Percentiles rank a stretch among this genome's conserved stretches.
phyloP scores from a whole-genome alignment of 2,113 vertebrate species.

The Rhizomys pruinosus region DNA sequence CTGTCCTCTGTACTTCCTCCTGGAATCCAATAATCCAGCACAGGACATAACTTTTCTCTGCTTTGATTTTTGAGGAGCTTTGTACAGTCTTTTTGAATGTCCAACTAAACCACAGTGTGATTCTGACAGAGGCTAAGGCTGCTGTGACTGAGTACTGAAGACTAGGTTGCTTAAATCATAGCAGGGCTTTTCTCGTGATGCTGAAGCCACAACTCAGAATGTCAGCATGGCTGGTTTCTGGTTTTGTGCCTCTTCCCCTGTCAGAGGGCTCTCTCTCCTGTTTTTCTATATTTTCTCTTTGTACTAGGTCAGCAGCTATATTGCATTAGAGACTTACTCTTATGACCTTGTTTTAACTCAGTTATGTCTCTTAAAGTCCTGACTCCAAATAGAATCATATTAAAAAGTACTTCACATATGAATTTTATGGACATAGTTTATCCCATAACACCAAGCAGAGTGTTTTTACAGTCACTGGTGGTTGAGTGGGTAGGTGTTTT shows the following conservation, averaged over 20 bases:
- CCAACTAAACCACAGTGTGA: not conserved
- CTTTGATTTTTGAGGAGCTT: not conserved
- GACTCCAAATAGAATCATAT: not conserved
- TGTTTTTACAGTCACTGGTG: not conserved
- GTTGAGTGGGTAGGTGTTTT: not conserved
- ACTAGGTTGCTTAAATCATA: not conserved
- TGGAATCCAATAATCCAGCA: not conserved
- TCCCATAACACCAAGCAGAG: not conserved
- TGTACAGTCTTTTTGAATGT: not conserved
- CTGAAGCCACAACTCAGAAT: not conserved
- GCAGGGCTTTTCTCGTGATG: slow-evolving; percentile 1
- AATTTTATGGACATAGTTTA: not conserved
- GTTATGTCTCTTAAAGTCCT: not conserved
- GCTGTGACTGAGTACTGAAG: not conserved
- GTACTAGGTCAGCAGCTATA: not conserved
- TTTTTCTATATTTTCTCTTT: not conserved
- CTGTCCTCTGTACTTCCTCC: not conserved
- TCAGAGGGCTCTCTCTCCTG: not conserved
- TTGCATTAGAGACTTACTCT: not conserved
- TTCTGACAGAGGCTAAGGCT: not conserved
- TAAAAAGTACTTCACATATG: not conserved
- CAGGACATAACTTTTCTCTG: not conserved
- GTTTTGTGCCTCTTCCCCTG: not conserved
- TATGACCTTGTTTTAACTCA: not conserved
- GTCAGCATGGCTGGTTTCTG: not conserved